Conservation (phyloP, 2,888 invertebrate species). For the Oligia strigilis region DNA sequence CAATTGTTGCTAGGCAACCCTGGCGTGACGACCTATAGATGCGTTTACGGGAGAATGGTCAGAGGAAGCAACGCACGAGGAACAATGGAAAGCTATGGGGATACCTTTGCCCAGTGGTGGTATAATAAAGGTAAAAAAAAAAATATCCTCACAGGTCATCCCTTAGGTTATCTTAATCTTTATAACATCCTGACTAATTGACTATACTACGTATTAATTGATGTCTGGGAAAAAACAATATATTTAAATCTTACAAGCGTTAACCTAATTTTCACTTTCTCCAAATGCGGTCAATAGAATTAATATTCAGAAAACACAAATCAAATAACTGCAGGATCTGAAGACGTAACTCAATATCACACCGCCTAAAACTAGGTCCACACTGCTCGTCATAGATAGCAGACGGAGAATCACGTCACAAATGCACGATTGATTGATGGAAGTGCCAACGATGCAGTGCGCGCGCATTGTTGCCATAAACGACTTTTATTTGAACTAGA, state of each 20-base stretch:
- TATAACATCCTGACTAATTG: not conserved
- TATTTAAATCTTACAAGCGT: not conserved
- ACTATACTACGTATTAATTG: not conserved
- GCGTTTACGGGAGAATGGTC: not conserved
- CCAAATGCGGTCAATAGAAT: not conserved
- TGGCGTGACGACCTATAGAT: not conserved
- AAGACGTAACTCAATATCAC: not conserved
- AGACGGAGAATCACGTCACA: slow-evolving; percentile 41
- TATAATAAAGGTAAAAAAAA: not conserved
- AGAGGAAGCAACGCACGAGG: not conserved
- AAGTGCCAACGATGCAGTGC: slow-evolving; percentile 19
- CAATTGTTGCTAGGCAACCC: not conserved
- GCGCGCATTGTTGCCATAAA: slow-evolving; percentile 11
- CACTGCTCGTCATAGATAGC: slow-evolving; percentile 50
- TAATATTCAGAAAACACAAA: not conserved
- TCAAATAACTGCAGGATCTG: not conserved
- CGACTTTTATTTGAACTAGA: slow-evolving; percentile 9
- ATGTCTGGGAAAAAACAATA: not conserved
- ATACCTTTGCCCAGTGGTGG: not conserved
- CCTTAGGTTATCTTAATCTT: too few relatives aligned
- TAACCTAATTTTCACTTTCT: not conserved
- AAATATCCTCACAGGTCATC: not conserved
- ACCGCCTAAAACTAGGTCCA: not conserved
- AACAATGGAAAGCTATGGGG: not conserved
- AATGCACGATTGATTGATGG: slow-evolving; percentile 64